phyloP scores from a whole-genome alignment of 1,140 invertebrate genomes.

The Marisa cornuarietis region DNA sequence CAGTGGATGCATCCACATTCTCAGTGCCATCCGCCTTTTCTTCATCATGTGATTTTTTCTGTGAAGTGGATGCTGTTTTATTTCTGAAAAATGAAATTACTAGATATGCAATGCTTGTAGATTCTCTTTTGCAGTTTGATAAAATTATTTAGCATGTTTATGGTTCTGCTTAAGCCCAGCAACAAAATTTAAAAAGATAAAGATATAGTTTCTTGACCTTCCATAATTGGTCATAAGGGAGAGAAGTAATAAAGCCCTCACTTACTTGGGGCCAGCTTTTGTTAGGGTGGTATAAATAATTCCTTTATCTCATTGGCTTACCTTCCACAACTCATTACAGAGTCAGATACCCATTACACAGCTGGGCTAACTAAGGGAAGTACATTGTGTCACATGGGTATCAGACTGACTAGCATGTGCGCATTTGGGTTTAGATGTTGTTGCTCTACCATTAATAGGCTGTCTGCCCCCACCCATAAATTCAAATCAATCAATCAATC shows the following conservation, averaged over 20 bases:
- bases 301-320: no score
- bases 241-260: background rate
- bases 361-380: no score
- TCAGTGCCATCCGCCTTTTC: constrained; percentile 17
- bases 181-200: background rate
- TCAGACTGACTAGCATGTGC: no score
- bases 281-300: no score
- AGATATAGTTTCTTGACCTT: background rate
- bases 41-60: constrained; percentile 6
- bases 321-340: no score
- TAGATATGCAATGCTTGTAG: background rate
- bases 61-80: background rate
- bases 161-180: background rate
- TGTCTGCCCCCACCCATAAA: no score
- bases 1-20: constrained; percentile 11
- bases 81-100: constrained; percentile 1
- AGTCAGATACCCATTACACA: no score
- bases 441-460: no score
- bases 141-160: background rate
- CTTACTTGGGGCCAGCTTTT: no score
- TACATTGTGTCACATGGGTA: no score
- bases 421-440: no score
- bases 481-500: no score
- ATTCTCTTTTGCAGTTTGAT: background rate
- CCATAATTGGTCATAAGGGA: background rate